phyloP scores from a whole-genome alignment of 2,797 vertebrate genomes.

The Gallinago stenura region DNA sequence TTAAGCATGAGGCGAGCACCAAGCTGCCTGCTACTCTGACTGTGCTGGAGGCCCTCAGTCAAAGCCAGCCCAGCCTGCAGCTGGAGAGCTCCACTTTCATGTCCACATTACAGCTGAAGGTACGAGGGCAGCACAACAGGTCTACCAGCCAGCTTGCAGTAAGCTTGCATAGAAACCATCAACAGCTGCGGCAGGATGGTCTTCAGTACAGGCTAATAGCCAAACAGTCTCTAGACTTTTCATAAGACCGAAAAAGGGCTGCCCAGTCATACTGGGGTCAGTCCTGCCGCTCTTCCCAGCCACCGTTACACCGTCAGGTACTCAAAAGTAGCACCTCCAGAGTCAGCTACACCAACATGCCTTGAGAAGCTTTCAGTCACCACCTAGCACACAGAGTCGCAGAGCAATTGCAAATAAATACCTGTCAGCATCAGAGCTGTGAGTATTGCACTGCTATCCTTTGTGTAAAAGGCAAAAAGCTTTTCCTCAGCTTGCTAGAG shows the following conservation, averaged over 20 bases:
- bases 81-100: not conserved
- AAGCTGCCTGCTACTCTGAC: not conserved
- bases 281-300: not conserved
- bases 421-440: not conserved
- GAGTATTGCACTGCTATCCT: not conserved
- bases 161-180: not conserved
- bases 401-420: not conserved
- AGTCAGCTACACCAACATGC: not conserved
- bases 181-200: not conserved
- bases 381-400: not conserved
- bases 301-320: not conserved
- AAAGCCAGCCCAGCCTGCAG: not conserved
- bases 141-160: not conserved
- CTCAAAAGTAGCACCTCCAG: not conserved
- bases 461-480: not conserved
- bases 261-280: not conserved
- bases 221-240: not conserved
- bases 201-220: not conserved
- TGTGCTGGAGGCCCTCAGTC: not conserved
- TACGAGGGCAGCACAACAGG: fast-evolving
- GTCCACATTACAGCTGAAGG: not conserved
- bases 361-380: not conserved
- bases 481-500: not conserved
- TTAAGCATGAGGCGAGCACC: not conserved
- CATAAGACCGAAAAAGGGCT: not conserved